phyloP scores from a whole-genome alignment of 2,113 vertebrate species.

The Callorhinus ursinus region DNA sequence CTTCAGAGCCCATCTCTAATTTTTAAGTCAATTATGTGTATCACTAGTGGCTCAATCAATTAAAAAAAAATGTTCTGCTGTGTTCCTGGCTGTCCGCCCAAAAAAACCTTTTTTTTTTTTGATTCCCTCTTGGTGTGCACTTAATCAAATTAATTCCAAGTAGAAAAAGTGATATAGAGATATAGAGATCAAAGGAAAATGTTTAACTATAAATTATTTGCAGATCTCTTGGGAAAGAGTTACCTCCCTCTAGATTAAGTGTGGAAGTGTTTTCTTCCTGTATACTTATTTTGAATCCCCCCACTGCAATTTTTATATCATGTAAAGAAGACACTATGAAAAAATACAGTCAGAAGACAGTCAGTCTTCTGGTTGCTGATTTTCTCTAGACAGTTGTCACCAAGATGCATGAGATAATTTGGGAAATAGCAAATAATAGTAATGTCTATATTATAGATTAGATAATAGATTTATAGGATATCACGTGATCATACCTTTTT shows the following conservation, averaged over 20 bases:
- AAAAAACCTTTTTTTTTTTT: slow-evolving; percentile 52
- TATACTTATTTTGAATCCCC: neutral
- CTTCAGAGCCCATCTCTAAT: slow-evolving; percentile 69
- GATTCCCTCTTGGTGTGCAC: neutral
- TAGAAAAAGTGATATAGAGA: slow-evolving; percentile 73
- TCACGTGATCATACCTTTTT: neutral
- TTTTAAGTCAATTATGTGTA: slow-evolving; percentile 78
- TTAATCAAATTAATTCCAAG: slow-evolving; percentile 81
- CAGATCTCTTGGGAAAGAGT: slow-evolving; percentile 49
- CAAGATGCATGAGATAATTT: neutral
- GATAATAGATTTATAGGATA: neutral
- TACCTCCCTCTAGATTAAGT: slow-evolving; percentile 46
- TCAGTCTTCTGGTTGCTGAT: neutral
- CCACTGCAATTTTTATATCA: neutral
- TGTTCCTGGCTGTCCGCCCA: slow-evolving; percentile 68
- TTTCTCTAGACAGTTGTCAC: neutral
- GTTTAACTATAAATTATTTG: slow-evolving; percentile 77
- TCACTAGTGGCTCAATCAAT: slow-evolving; percentile 64
- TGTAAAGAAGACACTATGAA: neutral
- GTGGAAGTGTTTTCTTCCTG: neutral
- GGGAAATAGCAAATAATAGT: neutral
- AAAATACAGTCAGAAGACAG: neutral
- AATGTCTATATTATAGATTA: neutral
- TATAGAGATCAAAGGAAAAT: slow-evolving; percentile 80
- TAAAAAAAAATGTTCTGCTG: slow-evolving; percentile 64